These are phyloP conservation scores for Rutpela maculata DNA, from an alignment of 2,888 invertebrate species.

Conservation along the genomic window DNA sequence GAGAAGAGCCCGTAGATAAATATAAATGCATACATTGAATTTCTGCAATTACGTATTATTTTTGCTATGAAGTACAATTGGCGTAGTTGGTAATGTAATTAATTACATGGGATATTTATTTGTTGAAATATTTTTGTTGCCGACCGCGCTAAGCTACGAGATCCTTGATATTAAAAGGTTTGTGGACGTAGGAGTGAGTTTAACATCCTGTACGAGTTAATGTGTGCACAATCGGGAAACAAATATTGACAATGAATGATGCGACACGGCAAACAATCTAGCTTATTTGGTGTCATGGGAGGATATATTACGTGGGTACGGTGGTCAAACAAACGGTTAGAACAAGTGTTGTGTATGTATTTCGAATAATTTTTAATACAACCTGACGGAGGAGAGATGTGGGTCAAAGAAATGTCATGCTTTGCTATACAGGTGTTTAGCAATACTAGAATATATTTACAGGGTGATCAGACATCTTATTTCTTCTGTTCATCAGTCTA, in stretches of 20 bases:
- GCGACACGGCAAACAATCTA: slow-evolving; percentile 44
- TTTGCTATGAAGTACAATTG: no score
- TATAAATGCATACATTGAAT: no score
- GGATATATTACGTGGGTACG: slow-evolving; percentile 39
- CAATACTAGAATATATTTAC: background rate
- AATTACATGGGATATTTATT: background rate
- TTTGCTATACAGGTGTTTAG: background rate
- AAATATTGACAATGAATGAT: slow-evolving; percentile 57
- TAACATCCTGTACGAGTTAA: slow-evolving; percentile 45
- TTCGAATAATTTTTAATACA: slow-evolving; percentile 7
- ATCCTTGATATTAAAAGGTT: slow-evolving; percentile 38
- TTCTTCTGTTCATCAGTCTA: no score
- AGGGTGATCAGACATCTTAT: no score
- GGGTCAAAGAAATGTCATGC: background rate
- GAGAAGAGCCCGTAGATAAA: no score
- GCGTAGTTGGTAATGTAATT: background rate
- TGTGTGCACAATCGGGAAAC: slow-evolving; percentile 48
- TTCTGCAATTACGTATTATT: no score
- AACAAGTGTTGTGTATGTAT: slow-evolving; percentile 4
- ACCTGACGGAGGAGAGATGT: background rate
- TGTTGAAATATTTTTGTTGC: background rate
- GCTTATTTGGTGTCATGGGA: slow-evolving; percentile 45
- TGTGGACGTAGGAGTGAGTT: slow-evolving; percentile 50
- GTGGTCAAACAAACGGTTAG: slow-evolving; percentile 32
- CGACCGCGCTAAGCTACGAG: slow-evolving; percentile 24